These are phyloP conservation scores for Halyomorpha halys DNA, from an alignment of 1,140 invertebrate species.

Conservation along the genomic window DNA sequence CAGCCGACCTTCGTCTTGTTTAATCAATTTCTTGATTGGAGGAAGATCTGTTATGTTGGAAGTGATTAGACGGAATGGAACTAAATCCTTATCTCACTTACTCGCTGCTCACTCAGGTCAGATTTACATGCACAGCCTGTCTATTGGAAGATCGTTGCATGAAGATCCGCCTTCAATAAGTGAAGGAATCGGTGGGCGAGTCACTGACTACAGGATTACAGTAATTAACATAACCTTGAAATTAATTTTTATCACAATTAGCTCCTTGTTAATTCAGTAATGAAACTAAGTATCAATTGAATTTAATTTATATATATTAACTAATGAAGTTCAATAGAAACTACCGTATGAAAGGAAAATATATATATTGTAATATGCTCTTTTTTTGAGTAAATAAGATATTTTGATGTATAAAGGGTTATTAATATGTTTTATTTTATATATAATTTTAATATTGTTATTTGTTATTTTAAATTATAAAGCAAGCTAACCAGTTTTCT, in stretches of 20 bases:
- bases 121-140: conserved; percentile 89
- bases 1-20: conserved; percentile 81
- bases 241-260: background rate
- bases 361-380: too few relatives aligned
- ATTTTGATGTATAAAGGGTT: too few relatives aligned
- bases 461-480: too few relatives aligned
- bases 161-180: conserved; percentile 93
- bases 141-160: conserved; percentile 71
- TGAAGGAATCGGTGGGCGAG: conserved; percentile 82
- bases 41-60: conserved; percentile 90
- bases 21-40: conserved; percentile 91
- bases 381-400: too few relatives aligned
- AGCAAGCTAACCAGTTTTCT: too few relatives aligned
- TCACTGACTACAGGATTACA: conserved; percentile 79
- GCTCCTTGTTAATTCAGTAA: too few relatives aligned
- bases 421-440: too few relatives aligned
- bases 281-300: too few relatives aligned
- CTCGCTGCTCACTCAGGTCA: conserved; percentile 89
- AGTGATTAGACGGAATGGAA: conserved; percentile 64
- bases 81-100: conserved; percentile 84
- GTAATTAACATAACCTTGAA: conserved; percentile 33
- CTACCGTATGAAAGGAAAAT: too few relatives aligned
- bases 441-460: too few relatives aligned
- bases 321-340: too few relatives aligned
- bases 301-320: too few relatives aligned